Base-by-base conservation (phyloP, 2,113 vertebrate species). In the Andinoacara biseriatus region DNA sequence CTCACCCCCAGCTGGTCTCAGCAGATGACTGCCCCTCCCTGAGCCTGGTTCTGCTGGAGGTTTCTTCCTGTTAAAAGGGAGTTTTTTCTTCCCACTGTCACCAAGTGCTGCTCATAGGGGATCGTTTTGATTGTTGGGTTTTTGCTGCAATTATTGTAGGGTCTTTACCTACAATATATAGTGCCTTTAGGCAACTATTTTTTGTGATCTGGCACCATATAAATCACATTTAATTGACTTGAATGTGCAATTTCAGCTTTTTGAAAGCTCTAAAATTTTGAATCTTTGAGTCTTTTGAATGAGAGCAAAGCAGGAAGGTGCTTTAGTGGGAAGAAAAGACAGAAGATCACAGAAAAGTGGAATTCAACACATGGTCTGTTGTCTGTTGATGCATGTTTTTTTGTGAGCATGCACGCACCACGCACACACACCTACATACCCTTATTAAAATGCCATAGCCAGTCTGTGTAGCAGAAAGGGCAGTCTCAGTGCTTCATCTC, bases 401-500 rank as follows among this genome's bases (percentile, higher is more conserved):
- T 78, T 78, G 80, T 84, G 40, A 26, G 26, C 26, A 26, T 26
- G 26, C 26, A 56, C 35, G 24, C 38, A 26, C 38, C 38, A 40
- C 38, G 10, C 38, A 11, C 38, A 40, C 38, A 40, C 15, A 72
- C 62, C 31, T 15, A 54, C 46, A 38, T 22, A 87, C 69, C 81
- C 82, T 74, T 90, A 82, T 87, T 88, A 86, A 90, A 87, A 90
- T 86, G 61, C 83, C 85, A 91, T 76, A 52, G 78, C 81, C 79
- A 76, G 85, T 87, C 78, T 62, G 65, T 82, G 85, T 59, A 78
- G 24, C 79, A 60, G 91, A 57, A 77, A 87, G 88, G 87, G 61
- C 85, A 90, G 87, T 86, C 85, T 85, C 86, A 90, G 88, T 81
- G 86, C 90, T 84, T 92, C 88, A 92, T 92, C 58, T 92, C 86